Evolutionary conservation across 2,113 vertebrate species (phyloP), one percentile per base, ranked within the genome.

Genomic region (Chaenocephalus aceratus): DNA sequence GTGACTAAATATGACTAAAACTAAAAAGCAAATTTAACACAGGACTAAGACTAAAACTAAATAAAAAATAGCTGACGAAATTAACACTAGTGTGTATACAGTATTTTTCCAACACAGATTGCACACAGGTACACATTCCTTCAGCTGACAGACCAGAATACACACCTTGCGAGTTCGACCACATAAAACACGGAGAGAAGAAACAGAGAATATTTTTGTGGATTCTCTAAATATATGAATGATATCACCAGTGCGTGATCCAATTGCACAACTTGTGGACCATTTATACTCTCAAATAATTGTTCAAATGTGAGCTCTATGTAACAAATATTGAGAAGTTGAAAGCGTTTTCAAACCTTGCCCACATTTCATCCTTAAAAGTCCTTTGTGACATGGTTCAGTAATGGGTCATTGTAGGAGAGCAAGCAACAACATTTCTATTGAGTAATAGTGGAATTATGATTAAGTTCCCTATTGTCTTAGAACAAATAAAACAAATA

Each of bases 51-150:
- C 21, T 21, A 21, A 21, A 21, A 21, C 21, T 21, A 21, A 21
- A 21, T 21, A 21, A 21, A 21, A 21, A 21, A 21, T 21, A 21
- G 21, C 21, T 21, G 21, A 21, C 21, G 21, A 21, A 21, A 21
- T 21, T 1, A 21, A 21, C 21, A 21, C 21, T 21, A 21, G 56
- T 16, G 0, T 23, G 45, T 15, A 9, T 60, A 45, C 41, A 4
- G 49, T 69, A 30, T 30, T 4, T 30, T 30, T 30, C 30, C 30
- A 30, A 3, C 30, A 30, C 30, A 4, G 30, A 30, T 3, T 30
- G 30, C 30, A 30, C 70, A 74, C 48, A 79, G 52, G 68, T 70
- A 80, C 21, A 58, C 77, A 82, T 82, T 77, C 80, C 80, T 83
- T 67, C 41, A 67, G 5, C 54, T 58, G 44, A 58, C 72, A 56